Evolutionary conservation across 2,888 invertebrate species (phyloP), one percentile per base, ranked within the genome.

Genomic region (Hirtodrosophila alboralis): DNA sequence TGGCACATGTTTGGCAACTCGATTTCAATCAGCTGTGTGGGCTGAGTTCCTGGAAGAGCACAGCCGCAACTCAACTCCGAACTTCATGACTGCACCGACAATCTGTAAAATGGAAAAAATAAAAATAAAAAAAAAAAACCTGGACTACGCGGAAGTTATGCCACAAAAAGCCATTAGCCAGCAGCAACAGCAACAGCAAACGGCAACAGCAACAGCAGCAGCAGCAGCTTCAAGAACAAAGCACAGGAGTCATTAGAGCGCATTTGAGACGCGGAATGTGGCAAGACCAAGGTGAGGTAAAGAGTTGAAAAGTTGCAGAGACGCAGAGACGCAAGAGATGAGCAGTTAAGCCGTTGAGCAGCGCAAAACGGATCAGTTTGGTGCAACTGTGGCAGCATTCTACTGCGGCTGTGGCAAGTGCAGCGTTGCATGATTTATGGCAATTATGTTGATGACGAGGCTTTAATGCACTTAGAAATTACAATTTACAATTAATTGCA

Each of bases 221-320:
- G 23, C 59, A 58, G 81, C 81, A 43, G 31, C 40, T 36, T 31
- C 37, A 33, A 26, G 67, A 64, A 86, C 84, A 86, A 80, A 86
- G 84, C 84, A 84, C 80, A 86, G 85, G 83, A 84, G 83, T 81
- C 81, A 81, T 81, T 81, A 81, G 85, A 86, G 84, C 69, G 84
- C 85, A 66, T 79, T 85, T 85, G 85, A 83, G 77, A 49, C 75
- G 62, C 67, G 79, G 80, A 84, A 80, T 84, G 84, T 65, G 71
- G 69, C 63, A 40, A n/a, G 31, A 13, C 16, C 1, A 27, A 18
- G n/a, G 33, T 8, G 8, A 23, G 9, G 5, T 9, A 3, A 33
- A 14, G 5, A 8, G n/a, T 6, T 14, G 41, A 26, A 10, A 10
- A 14, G 10, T 3, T 9, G 18, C 21, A 8, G 16, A 14, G 8